Conservation (phyloP, 2,113 vertebrate species). For the Hyperopisus bebe region DNA sequence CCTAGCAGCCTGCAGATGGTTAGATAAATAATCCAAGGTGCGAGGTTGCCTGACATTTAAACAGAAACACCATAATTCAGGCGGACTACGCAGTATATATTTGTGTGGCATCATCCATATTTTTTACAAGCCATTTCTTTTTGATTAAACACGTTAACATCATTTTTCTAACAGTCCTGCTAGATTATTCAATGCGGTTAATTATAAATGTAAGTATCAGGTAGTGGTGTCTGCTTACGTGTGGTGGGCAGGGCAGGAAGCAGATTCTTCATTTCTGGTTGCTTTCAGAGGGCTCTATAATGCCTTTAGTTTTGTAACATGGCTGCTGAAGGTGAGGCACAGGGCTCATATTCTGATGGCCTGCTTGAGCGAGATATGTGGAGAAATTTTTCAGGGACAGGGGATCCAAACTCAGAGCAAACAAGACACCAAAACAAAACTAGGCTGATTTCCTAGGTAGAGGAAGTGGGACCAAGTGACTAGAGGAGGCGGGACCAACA, state of each 20-base stretch:
- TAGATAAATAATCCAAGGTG: conserved; percentile 48
- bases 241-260: not conserved
- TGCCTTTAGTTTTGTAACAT: not conserved
- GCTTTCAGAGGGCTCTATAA: not conserved
- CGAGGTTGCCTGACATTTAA: conserved; percentile 54
- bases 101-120: not conserved
- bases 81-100: conserved; percentile 32
- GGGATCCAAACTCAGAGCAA: not conserved
- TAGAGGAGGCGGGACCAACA: not conserved
- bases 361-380: not conserved
- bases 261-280: not conserved
- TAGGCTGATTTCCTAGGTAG: not conserved
- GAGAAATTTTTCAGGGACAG: not conserved
- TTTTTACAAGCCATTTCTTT: not conserved
- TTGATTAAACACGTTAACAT: not conserved
- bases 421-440: not conserved
- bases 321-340: not conserved
- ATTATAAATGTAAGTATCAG: not conserved
- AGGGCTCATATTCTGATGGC: not conserved
- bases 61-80: conserved; percentile 42
- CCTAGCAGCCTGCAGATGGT: conserved; percentile 46
- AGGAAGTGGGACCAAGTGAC: not conserved
- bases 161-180: not conserved
- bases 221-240: not conserved
- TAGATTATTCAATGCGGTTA: not conserved